These are phyloP conservation scores for Carpatolechia fugitivella DNA, from an alignment of 2,888 invertebrate species.

Conservation along the genomic window DNA sequence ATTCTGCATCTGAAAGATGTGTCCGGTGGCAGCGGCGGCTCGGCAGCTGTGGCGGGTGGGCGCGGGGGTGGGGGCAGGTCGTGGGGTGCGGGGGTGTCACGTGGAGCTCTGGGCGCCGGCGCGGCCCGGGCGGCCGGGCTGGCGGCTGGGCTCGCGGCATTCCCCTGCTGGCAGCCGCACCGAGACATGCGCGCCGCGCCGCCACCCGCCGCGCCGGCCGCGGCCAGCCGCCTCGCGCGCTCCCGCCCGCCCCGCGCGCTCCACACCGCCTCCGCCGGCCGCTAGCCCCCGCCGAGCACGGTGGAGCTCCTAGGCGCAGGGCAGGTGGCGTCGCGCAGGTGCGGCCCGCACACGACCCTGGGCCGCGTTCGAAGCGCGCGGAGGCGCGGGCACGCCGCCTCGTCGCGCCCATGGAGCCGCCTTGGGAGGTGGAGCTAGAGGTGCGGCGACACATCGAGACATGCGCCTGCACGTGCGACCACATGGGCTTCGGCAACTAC, in stretches of 20 bases:
- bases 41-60: conserved; percentile 32
- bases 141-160: conserved; percentile 65
- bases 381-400: conserved; percentile 63
- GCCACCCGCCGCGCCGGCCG: conserved; percentile 53
- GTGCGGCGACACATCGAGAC: conserved; percentile 92
- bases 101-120: conserved; percentile 68
- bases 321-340: conserved; percentile 69
- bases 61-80: conserved; percentile 36
- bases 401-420: conserved; percentile 74
- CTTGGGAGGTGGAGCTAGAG: conserved; percentile 88
- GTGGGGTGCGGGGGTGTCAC: conserved; percentile 56
- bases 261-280: conserved; percentile 56
- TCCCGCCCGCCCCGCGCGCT: conserved; percentile 65
- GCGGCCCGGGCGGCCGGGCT: conserved; percentile 69
- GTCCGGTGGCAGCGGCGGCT: conserved; percentile 43
- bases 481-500: conserved; percentile 95
- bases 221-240: conserved; percentile 54
- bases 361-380: conserved; percentile 60
- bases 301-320: conserved; percentile 61
- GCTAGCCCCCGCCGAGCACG: conserved; percentile 63
- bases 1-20: conserved; percentile 69
- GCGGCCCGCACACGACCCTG: conserved; percentile 68
- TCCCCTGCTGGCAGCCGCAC: conserved; percentile 62
- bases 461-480: conserved; percentile 94
- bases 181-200: conserved; percentile 62